Base-by-base conservation (phyloP, 2,797 vertebrate genomes). In the Etheostoma nigrum region DNA sequence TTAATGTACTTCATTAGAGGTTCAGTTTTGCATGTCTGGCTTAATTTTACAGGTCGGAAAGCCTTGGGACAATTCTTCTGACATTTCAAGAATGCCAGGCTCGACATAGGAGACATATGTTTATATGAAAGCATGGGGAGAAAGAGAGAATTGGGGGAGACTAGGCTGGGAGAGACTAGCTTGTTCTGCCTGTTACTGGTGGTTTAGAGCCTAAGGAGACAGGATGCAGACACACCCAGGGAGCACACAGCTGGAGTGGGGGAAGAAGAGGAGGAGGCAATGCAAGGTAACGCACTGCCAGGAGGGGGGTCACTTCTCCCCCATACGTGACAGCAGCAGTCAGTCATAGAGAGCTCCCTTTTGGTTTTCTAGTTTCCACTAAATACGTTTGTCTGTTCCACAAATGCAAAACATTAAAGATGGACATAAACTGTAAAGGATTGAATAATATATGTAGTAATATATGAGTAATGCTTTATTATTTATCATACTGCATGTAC, bases 1-100 rank as follows among this genome's bases (percentile, higher is more conserved):
- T 93, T 93, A 94, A 94, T 89, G 70, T 67, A 89, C 88, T 90
- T 92, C 87, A 93, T 94, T 93, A 92, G 78, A 89, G 86, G 83
- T 84, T 86, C 77, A 73, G 81, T 88, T 91, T 89, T 91, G 82
- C 85, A 86, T 85, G 86, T 89, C 85, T 83, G 86, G 75, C 84
- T 91, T 93, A 86, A 93, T 92, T 92, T 90, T 91, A 79, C 62
- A 14, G 80, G 78, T 82, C 42, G n/a, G 72, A 79, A 87, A 73
- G 90, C 91, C 89, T 87, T 82, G 79, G 89, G 92, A 92, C 89
- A 86, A 92, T 91, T 91, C 80, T 67, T 84, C 78, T 93, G 92
- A 92, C 90, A 92, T 94, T 93, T 94, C 21, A 79, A 89, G 88
- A 93, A 91, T 89, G 88, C 85, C 87, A 88, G 75, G 57, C 54